Evolutionary conservation across 2,888 invertebrate species (phyloP).

Genomic region (Margaritifera margaritifera): DNA sequence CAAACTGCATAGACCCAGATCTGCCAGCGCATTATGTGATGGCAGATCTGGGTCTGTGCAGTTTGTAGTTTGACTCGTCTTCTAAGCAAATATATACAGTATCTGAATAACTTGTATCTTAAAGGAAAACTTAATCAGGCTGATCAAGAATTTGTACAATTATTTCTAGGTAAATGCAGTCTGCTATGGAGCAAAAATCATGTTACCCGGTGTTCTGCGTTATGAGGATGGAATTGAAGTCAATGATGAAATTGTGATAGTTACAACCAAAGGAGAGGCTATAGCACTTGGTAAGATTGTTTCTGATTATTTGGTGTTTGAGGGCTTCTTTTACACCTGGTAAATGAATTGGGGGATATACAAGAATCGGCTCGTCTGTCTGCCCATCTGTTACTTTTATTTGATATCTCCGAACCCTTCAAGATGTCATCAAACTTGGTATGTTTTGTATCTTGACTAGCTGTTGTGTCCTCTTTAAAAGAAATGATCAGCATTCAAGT

Average conservation of each 20-base stretch:
- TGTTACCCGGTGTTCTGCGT: constrained; percentile 95
- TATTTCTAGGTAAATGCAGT: constrained; percentile 88
- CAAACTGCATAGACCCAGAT: too few relatives aligned
- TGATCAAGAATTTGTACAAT: neutral
- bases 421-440: too few relatives aligned
- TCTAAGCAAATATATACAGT: too few relatives aligned
- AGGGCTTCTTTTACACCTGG: neutral
- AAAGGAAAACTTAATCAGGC: neutral
- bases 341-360: too few relatives aligned
- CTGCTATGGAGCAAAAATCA: constrained; percentile 98
- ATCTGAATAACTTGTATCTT: neutral
- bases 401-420: too few relatives aligned
- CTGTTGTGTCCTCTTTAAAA: too few relatives aligned
- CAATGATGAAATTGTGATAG: constrained; percentile 96
- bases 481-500: too few relatives aligned
- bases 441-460: too few relatives aligned
- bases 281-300: constrained; percentile 73
- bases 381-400: too few relatives aligned
- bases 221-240: constrained; percentile 98
- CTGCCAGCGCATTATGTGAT: too few relatives aligned
- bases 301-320: neutral
- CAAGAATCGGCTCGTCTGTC: too few relatives aligned
- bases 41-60: neutral
- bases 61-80: neutral
- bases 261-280: constrained; percentile 92